Base-by-base conservation (phyloP, 1,140 invertebrate genomes). In the Drosophila prosaltans region DNA sequence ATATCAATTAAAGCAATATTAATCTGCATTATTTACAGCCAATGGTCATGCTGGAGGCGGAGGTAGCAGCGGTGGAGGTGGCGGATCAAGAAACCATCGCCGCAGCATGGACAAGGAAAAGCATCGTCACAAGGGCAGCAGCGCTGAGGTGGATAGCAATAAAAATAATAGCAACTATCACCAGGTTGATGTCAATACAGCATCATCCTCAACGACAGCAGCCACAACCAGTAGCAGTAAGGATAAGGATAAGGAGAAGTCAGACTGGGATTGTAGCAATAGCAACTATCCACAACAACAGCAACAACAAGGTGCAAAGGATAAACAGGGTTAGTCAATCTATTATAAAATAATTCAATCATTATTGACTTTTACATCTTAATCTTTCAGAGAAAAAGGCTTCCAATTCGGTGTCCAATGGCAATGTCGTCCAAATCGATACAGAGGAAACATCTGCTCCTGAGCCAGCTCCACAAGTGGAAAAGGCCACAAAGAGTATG, bases 51-150 rank as follows among this genome's bases (percentile, higher is more conserved):
- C 80, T 69, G 78, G 76, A 10, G 66, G 62, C 8, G 60, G 60
- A 32, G 32, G 32, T 36, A 36, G 32, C 5, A 30, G 28, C 28
- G 45, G 40, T 62, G 74, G 73, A 51, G 51, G 65, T 8, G 76
- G 73, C 62, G 76, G 75, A 63, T 75, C 76, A 41, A 92, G 86
- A 74, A 86, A 84, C 72, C 78, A 92, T 69, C 85, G 91, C 43
- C 90, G 91, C 63, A 92, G 91, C 67, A 71, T 89, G 69, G 90
- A 92, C 71, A 92, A 92, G 74, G 91, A 92, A n/a, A 89, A 89
- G 62, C 76, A 86, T 74, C 83, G 84, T 30, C 91, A 90, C 32
- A 90, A 89, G 60, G 58, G 70, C 76, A 72, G 36, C 69, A 79
- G 62, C 80, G 83, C 36, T 70, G 83, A 48, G 66, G 69, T 40